These are phyloP conservation scores for Maniola jurtina DNA, from an alignment of 1,140 invertebrate genomes.

Conservation along the genomic window DNA sequence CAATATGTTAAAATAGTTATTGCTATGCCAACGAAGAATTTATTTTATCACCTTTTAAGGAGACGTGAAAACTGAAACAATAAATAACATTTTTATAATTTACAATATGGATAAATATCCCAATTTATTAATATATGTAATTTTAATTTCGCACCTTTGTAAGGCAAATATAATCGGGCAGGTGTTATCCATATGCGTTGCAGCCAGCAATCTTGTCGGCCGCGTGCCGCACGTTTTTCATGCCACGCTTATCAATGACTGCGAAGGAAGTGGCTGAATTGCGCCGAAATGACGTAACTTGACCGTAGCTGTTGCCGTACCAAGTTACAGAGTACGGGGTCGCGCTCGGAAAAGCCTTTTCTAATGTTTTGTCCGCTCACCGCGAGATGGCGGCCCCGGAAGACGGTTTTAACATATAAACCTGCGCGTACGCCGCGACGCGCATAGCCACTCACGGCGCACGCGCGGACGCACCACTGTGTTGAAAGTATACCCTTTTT, in stretches of 20 bases:
- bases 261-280: conserved; percentile 9
- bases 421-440: conserved; percentile 42
- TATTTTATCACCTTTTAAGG: no score
- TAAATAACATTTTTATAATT: background rate
- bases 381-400: conserved; percentile 57
- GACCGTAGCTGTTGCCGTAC: conserved; percentile 5
- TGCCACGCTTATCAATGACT: conserved; percentile 12
- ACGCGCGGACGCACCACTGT: conserved; percentile 51
- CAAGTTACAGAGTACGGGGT: conserved; percentile 16
- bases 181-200: conserved; percentile 29
- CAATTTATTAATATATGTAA: conserved; percentile 21
- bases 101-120: background rate
- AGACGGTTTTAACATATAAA: conserved; percentile 64
- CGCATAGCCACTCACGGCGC: conserved; percentile 57
- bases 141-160: conserved; percentile 32
- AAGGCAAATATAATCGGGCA: conserved; percentile 30
- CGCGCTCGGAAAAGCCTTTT: conserved; percentile 53
- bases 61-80: no score
- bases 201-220: conserved; percentile 29
- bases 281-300: conserved; percentile 24
- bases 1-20: no score
- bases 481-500: conserved; percentile 26
- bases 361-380: conserved; percentile 52
- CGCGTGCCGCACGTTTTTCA: conserved; percentile 19
- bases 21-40: no score